phyloP scores from a whole-genome alignment of 2,797 vertebrate species.

The Sebastolobus alascanus region DNA sequence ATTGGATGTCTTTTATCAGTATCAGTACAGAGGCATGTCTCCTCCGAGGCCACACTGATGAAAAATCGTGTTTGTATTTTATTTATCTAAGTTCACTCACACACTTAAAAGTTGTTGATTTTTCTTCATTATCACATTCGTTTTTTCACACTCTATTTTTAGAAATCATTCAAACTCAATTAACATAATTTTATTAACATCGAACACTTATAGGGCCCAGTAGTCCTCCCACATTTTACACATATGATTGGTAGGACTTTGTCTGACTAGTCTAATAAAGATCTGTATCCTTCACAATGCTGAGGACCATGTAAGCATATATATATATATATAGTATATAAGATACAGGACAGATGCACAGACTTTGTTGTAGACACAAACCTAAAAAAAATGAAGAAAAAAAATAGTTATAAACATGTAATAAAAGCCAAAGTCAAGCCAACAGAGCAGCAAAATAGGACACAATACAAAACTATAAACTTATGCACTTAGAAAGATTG shows the following conservation, averaged over 20 bases:
- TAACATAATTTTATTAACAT: conserved; percentile 2
- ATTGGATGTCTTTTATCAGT: conserved; percentile 17
- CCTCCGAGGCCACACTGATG: conserved; percentile 27
- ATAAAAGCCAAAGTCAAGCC: too few relatives aligned
- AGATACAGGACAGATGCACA: not conserved
- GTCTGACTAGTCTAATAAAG: not conserved
- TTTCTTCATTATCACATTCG: not conserved
- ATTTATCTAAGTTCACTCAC: conserved; percentile 43
- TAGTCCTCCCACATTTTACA: not conserved
- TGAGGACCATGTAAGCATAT: not conserved
- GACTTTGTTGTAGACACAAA: not conserved
- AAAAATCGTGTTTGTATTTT: conserved; percentile 50
- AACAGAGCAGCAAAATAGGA: too few relatives aligned
- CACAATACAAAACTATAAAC: not conserved
- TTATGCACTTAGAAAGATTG: not conserved
- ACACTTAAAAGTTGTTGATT: conserved; percentile 33
- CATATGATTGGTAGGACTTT: not conserved
- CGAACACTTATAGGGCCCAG: not conserved
- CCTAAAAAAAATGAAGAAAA: not conserved
- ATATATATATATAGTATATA: not conserved
- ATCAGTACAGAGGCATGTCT: conserved; percentile 18
- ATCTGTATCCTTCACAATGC: not conserved
- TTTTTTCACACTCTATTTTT: not conserved
- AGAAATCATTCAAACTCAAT: not conserved
- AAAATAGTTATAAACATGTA: too few relatives aligned